phyloP scores from a whole-genome alignment of 2,113 vertebrate species.

The Colossoma macropomum region DNA sequence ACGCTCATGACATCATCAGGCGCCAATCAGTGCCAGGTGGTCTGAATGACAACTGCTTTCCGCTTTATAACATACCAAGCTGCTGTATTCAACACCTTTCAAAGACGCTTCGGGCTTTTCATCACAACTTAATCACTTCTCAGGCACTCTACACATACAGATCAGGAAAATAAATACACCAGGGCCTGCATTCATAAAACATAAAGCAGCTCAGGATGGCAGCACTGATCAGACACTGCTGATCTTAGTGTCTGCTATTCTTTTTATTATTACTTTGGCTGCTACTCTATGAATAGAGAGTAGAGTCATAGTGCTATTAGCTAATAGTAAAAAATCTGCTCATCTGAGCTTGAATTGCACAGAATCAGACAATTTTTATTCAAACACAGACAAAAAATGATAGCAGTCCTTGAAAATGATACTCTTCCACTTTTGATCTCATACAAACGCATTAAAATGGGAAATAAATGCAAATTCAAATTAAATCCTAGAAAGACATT shows the following conservation, averaged over 20 bases:
- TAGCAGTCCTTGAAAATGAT: background rate
- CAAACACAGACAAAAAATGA: background rate
- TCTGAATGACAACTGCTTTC: constrained; percentile 1
- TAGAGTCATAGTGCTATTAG: background rate
- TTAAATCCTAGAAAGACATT: background rate
- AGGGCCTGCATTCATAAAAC: background rate
- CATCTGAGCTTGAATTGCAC: no score
- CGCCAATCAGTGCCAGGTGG: background rate
- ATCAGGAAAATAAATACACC: background rate
- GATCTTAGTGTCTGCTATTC: background rate
- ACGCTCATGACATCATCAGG: background rate
- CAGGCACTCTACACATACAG: background rate
- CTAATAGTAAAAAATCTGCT: no score
- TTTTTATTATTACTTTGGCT: background rate
- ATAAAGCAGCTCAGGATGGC: background rate
- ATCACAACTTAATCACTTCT: background rate
- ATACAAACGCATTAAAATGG: background rate
- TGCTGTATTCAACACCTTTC: background rate
- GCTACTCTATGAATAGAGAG: background rate
- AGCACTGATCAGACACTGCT: background rate
- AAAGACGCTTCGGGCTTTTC: background rate
- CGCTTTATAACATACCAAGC: background rate
- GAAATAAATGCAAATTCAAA: no score
- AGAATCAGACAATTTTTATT: background rate
- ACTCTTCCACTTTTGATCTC: background rate